phyloP scores from a whole-genome alignment of 2,113 vertebrate species.

The Platycercus adscitus region DNA sequence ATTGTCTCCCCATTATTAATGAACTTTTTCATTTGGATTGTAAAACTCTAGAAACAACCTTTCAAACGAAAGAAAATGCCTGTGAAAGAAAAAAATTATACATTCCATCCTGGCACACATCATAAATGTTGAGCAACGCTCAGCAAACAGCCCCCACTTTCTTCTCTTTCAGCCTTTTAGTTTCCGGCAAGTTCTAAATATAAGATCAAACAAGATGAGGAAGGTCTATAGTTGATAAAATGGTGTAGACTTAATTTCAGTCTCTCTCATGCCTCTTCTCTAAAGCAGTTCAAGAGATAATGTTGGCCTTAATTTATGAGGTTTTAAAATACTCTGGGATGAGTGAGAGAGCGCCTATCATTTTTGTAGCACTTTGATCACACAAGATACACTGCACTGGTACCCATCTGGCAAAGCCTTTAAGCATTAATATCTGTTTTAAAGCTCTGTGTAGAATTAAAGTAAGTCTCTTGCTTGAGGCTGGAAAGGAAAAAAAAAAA shows the following conservation, averaged over 20 bases:
- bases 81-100: no score
- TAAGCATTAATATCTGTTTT: not conserved
- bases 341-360: not conserved
- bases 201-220: not conserved
- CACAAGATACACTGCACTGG: not conserved
- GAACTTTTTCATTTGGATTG: not conserved
- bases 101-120: fast-evolving
- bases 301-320: not conserved
- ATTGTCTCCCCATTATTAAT: not conserved
- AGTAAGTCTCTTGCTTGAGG: not conserved
- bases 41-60: not conserved
- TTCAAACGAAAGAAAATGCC: not conserved
- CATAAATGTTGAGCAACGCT: fast-evolving
- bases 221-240: not conserved
- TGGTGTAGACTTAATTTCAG: not conserved
- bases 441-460: not conserved
- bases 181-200: not conserved
- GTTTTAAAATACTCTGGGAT: not conserved
- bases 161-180: not conserved
- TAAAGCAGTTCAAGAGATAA: not conserved
- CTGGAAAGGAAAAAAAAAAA: not conserved
- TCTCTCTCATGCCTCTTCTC: not conserved
- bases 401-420: not conserved
- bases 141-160: not conserved
- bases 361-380: not conserved